These are phyloP conservation scores for Habroteleia sp. DNA, from an alignment of 2,888 invertebrate species.

Conservation along the genomic window DNA sequence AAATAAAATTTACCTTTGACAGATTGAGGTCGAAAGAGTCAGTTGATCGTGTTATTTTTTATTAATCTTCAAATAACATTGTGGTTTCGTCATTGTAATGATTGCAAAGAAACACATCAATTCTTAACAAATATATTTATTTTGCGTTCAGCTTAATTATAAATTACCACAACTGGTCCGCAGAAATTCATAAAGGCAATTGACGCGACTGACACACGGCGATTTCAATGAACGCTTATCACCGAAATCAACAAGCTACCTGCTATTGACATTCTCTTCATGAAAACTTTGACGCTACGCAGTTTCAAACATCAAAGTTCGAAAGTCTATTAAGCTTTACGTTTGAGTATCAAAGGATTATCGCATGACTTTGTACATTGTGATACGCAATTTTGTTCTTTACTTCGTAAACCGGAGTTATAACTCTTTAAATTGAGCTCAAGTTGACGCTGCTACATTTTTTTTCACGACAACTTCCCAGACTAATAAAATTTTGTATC, in stretches of 20 bases:
- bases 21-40: too few relatives aligned
- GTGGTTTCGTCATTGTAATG: too few relatives aligned
- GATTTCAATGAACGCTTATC: slow-evolving; percentile 61
- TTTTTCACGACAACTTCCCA: neutral
- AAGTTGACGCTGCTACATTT: too few relatives aligned
- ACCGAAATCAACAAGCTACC: slow-evolving; percentile 63
- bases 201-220: slow-evolving; percentile 40
- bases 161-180: slow-evolving; percentile 28
- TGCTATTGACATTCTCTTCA: slow-evolving; percentile 74
- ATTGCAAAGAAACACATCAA: slow-evolving; percentile 14
- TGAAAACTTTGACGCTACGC: slow-evolving; percentile 71
- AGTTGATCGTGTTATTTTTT: too few relatives aligned
- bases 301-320: slow-evolving; percentile 72
- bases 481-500: slow-evolving; percentile 4
- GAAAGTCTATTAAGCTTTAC: slow-evolving; percentile 67
- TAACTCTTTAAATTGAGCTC: slow-evolving; percentile 36
- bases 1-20: too few relatives aligned
- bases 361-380: slow-evolving; percentile 62
- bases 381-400: slow-evolving; percentile 60
- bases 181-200: slow-evolving; percentile 44
- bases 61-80: too few relatives aligned
- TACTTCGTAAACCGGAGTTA: slow-evolving; percentile 39
- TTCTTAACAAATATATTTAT: slow-evolving; percentile 29
- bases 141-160: slow-evolving; percentile 32
- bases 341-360: slow-evolving; percentile 65